Evolutionary conservation across 2,888 invertebrate species (phyloP), one percentile per base, ranked within the genome.

Genomic region (Norana najaformis): DNA sequence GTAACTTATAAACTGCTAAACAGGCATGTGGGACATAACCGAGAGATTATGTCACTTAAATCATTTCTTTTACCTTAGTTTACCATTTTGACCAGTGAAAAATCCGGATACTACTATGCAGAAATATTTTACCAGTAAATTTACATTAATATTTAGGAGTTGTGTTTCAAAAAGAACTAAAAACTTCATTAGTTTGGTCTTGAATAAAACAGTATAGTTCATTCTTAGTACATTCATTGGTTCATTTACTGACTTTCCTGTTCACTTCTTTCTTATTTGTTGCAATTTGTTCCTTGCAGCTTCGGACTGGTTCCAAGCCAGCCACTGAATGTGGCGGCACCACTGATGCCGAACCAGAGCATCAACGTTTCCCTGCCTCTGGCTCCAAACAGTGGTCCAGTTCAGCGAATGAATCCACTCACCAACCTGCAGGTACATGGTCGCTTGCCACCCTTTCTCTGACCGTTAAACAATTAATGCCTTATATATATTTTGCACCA

Each of bases 401-500:
- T 99, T 89, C 98, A 98, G 95, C 96, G 98, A 91, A 99, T 99
- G 98, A 98, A 99, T 90, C 99, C 99, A 1, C 96, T 99, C 89
- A 98, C 97, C 93, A 99, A 98, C 95, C 96, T 99, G 89, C 99
- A 99, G 96, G 97, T 96, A 91, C n/a, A 90, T 91, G 30, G 47
- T 53, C 16, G 30, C 30, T n/a, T 16, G 8, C 23, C 8, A 23
- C n/a, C 16, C n/a, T 30, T 8, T n/a, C 6, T 69, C 30, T n/a
- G n/a, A n/a, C 69, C n/a, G n/a, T n/a, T n/a, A 69, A n/a, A 69
- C n/a, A 69, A n/a, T n/a, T 16, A 69, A 69, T n/a, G 8, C 69
- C n/a, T n/a, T 69, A n/a, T n/a, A 30, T 11, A 69, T n/a, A 8
- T 47, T 16, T 41, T 41, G 41, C 14, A 41, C 41, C 8, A 16